Evolutionary conservation across 23 tunicate species (phyloP).

Genomic region (Halocynthia aurantium): DNA sequence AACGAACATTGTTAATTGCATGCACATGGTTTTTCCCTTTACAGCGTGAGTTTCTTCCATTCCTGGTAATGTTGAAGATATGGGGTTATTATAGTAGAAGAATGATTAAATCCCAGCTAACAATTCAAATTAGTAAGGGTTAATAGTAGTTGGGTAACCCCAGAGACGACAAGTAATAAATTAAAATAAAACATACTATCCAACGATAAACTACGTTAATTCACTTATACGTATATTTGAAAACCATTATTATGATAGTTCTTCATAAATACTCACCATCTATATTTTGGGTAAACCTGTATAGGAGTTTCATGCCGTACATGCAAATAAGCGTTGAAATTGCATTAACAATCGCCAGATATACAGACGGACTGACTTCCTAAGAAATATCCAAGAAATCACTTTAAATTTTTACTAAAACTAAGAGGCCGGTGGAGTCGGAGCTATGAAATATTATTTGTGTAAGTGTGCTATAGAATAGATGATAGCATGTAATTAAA

Average conservation of each 20-base stretch:
- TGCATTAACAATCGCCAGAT: slow-evolving; percentile 45
- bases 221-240: background rate
- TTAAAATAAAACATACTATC: background rate
- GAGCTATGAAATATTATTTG: no score
- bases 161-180: background rate
- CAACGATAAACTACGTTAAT: background rate
- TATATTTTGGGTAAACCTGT: slow-evolving; percentile 38
- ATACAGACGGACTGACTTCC: slow-evolving; percentile 55
- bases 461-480: no score
- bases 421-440: slow-evolving; percentile 1
- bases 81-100: background rate
- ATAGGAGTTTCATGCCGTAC: slow-evolving; percentile 71
- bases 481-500: no score
- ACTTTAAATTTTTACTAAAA: background rate
- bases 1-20: slow-evolving; percentile 60
- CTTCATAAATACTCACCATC: slow-evolving; percentile 39
- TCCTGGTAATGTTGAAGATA: slow-evolving; percentile 25
- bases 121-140: background rate
- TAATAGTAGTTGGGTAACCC: background rate
- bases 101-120: background rate
- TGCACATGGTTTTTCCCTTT: slow-evolving; percentile 63
- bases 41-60: slow-evolving; percentile 82
- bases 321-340: slow-evolving; percentile 66
- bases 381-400: background rate
- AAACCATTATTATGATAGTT: background rate